Percentiles rank a stretch among this genome's conserved stretches.
phyloP scores from a whole-genome alignment of 35 echinoderm and acorn worm genomes.

The Apostichopus californicus region DNA sequence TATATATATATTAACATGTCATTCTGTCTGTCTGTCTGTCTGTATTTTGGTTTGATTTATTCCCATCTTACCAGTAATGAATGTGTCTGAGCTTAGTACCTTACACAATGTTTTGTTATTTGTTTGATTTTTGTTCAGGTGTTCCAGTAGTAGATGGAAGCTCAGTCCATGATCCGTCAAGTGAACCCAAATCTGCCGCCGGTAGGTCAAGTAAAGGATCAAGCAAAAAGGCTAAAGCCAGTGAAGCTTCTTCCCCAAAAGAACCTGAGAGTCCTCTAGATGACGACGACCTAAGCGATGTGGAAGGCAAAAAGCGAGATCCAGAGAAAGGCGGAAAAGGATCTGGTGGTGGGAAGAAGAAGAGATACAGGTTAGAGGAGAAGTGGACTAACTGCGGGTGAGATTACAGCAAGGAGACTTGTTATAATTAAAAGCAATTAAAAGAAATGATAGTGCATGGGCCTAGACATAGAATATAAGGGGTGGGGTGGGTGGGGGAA shows the following conservation, averaged over 20 bases:
- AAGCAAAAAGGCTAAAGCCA: conserved; percentile 13
- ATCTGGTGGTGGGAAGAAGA: conserved; percentile 26
- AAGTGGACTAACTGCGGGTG: conserved; percentile 4
- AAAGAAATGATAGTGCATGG: too few species aligned
- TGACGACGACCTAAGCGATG: not conserved
- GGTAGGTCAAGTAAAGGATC: conserved; percentile 12
- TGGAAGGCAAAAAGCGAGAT: conserved; percentile 18
- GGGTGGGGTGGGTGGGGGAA: not conserved
- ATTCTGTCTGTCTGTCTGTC: too few species aligned
- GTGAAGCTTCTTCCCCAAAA: conserved; percentile 42
- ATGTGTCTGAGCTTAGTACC: too few species aligned
- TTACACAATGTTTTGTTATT: too few species aligned
- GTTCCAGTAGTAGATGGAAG: conserved; percentile 39
- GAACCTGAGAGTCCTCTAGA: not conserved
- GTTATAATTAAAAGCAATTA: not conserved
- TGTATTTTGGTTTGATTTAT: too few species aligned
- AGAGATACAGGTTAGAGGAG: conserved; percentile 28
- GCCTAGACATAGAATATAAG: not conserved
- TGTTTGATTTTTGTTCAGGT: not conserved
- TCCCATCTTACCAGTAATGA: too few species aligned
- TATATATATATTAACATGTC: too few species aligned
- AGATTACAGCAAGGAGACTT: not conserved
- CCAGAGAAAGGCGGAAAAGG: not conserved
- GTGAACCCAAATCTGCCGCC: conserved; percentile 1
- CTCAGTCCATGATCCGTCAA: conserved; percentile 34